Evolutionary conservation across 2,113 vertebrate genomes (phyloP), one percentile per base, ranked within the genome.

Genomic region (Urocitellus parryii): DNA sequence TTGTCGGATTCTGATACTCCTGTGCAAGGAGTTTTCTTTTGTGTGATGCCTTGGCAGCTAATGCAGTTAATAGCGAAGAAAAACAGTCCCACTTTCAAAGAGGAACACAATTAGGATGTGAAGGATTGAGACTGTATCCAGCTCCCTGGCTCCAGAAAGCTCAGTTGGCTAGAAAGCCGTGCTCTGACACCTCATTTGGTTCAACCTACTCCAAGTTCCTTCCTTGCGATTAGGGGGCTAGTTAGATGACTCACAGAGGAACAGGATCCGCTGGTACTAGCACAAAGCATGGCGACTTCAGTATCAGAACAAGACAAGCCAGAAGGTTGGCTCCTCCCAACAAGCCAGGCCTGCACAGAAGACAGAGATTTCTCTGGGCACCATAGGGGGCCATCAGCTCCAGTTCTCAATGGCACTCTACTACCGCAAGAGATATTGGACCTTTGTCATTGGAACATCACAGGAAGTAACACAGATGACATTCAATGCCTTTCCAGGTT

Each of bases 141-240:
- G 70, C 73, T 61, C 39, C 48, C 39, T 24, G 3, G 68, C 86
- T 92, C 72, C 78, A 84, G 87, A 67, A 83, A 80, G 93, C 65
- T 37, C 61, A 42, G 39, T 89, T 94, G 96, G 68, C 88, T 88
- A 74, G 74, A 93, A 89, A 92, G 72, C 65, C 37, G 53, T 51
- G 53, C 83, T 76, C 76, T 76, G 88, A 70, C 74, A 61, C 72
- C 34, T 78, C 70, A 81, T 76, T 68, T 87, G 77, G 88, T 92
- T 72, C 68, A 92, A 74, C 51, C 78, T 85, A 95, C 81, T 95
- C 72, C 18, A 92, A 88, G 78, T 94, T 95, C 95, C 77, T 65
- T 86, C 81, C 67, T 48, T n/a, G 73, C 13, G 29, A 84, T 83
- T 18, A 85, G 45, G 42, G 76, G 39, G 27, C 16, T 20, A 51